Base-by-base conservation (phyloP, 2,888 invertebrate genomes). In the Synergus gifuensis region DNA sequence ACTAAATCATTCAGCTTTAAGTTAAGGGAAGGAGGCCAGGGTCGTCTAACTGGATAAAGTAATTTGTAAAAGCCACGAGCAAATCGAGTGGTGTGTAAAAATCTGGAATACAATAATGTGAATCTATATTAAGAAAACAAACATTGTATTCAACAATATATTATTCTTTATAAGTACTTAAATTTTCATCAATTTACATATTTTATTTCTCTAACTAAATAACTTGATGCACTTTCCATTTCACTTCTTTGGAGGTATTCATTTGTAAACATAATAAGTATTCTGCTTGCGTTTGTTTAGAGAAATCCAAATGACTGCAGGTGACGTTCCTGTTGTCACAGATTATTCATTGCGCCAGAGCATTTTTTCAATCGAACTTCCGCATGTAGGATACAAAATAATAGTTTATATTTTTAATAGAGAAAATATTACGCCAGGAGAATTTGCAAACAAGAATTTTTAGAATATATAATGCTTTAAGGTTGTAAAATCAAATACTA, bases 11-110 rank as follows among this genome's bases (percentile, higher is more conserved):
- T 36, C 36, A 73, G n/a, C 54, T 73, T 73, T 69, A 28, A 28
- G 49, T 84, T 85, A 83, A 86, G 81, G 84, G 83, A 89, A 89
- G 81, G 87, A 83, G 87, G 87, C 87, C 88, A 89, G 82, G 87
- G 88, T 84, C 86, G 78, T 76, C 77, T 81, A 83, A 82, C 80
- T 82, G 77, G 81, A 82, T 80, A 60, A 69, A 84, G 83, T 82
- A 77, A 84, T 84, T 82, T 77, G 79, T 83, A 82, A 83, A 85
- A 77, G 78, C 79, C 76, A 78, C 79, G 67, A 76, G 22, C 22
- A 18, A 58, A 73, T 73, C 11, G n/a, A 54, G 49, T 42, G 42
- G 40, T 44, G 40, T n/a, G n/a, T n/a, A n/a, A 62, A 40, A 40
- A 40, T 42, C 16, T 64, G 9, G n/a, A 62, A 62, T 16, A 42